Evolutionary conservation across 1,140 invertebrate genomes (phyloP).

Genomic region (Coenobita brevimanus): DNA sequence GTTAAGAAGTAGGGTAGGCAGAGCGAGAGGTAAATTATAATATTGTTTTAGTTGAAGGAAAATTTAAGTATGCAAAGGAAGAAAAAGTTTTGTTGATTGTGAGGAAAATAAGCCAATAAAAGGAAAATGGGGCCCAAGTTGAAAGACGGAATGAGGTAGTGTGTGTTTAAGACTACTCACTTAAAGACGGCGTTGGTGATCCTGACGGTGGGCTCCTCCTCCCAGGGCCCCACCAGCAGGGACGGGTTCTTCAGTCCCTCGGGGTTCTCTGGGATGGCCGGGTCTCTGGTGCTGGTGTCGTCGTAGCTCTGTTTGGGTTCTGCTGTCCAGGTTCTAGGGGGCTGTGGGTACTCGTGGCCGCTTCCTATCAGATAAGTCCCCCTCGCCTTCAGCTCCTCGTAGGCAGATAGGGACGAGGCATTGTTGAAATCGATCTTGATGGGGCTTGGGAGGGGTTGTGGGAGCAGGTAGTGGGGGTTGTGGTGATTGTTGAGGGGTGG

Average conservation of each 20-base stretch:
- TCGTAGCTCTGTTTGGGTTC: not conserved
- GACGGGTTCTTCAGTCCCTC: slow-evolving; percentile 66
- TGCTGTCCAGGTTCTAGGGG: slow-evolving; percentile 48
- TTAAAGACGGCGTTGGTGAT: slow-evolving; percentile 58
- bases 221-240: slow-evolving; percentile 64
- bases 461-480: too few relatives aligned
- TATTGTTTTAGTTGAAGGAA: too few relatives aligned
- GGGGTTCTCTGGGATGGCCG: slow-evolving; percentile 67
- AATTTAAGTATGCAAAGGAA: too few relatives aligned
- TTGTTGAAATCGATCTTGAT: slow-evolving; percentile 6
- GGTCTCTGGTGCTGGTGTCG: slow-evolving; percentile 62
- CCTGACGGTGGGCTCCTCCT: slow-evolving; percentile 61
- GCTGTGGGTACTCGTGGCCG: not conserved
- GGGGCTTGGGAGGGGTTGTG: not conserved
- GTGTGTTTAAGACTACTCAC: too few relatives aligned
- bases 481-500: too few relatives aligned
- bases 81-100: too few relatives aligned
- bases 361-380: not conserved
- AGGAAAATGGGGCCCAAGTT: too few relatives aligned
- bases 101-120: too few relatives aligned
- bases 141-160: too few relatives aligned
- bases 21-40: too few relatives aligned
- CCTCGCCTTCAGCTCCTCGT: not conserved
- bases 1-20: too few relatives aligned
- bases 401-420: not conserved